A percentile compares a stretch with the other conserved stretches of the same genome.
Evolutionary conservation across 2,113 vertebrate genomes (phyloP).

Genomic region (Gambusia affinis): DNA sequence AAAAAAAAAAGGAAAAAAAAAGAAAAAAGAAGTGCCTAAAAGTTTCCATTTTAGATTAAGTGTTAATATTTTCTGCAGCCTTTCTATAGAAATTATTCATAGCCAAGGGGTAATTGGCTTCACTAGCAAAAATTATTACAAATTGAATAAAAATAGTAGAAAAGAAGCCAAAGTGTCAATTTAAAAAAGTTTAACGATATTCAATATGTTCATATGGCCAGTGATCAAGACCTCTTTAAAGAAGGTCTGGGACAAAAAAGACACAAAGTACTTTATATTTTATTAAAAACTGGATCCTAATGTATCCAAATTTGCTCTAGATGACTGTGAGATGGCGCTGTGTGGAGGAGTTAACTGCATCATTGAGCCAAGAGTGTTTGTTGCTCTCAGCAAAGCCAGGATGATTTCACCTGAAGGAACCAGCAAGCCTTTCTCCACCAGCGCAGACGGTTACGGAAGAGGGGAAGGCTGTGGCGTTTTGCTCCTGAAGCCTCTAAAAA

Average conservation of each 20-base stretch:
- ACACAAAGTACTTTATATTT: neutral
- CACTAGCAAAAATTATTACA: neutral
- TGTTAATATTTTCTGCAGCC: neutral
- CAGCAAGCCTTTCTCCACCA: conserved; percentile 85
- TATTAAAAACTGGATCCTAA: neutral
- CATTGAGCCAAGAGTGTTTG: conserved; percentile 82
- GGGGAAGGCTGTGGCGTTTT: conserved; percentile 88
- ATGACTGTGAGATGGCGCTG: conserved; percentile 86
- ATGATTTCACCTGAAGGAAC: conserved; percentile 86
- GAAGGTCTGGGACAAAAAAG: neutral
- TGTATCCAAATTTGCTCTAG: conserved; percentile 44
- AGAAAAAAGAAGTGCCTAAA: too few species aligned
- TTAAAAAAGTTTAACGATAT: neutral
- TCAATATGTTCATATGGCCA: neutral
- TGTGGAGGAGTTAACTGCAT: conserved; percentile 89
- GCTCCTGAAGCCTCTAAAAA: conserved; percentile 83
- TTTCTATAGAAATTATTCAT: neutral
- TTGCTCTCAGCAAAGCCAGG: conserved; percentile 86
- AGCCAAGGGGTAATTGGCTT: neutral
- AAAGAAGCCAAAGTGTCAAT: neutral
- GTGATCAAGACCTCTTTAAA: neutral
- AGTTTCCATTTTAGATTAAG: too few species aligned
- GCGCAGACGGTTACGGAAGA: conserved; percentile 86
- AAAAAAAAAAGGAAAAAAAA: too few species aligned
- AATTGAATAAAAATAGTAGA: neutral